These are phyloP conservation scores for Charaxes varanes DNA, from an alignment of 1,140 invertebrate species.

Conservation along the genomic window DNA sequence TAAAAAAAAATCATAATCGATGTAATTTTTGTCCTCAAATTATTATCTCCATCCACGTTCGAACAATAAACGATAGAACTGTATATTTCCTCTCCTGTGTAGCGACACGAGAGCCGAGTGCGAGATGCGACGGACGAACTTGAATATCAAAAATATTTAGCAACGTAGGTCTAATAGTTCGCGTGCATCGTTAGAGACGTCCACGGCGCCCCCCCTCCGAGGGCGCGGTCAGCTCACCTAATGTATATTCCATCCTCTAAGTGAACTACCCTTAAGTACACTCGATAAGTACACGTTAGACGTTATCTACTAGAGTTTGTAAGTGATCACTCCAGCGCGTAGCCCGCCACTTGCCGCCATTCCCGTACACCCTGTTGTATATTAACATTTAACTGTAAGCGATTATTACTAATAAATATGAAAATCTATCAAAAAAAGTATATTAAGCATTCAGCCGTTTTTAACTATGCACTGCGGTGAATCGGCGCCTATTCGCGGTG, in stretches of 20 bases:
- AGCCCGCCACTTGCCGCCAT: constrained; percentile 57
- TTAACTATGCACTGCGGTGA: constrained; percentile 41
- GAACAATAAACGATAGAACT: constrained; percentile 61
- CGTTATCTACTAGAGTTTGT: constrained; percentile 58
- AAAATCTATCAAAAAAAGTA: constrained; percentile 36
- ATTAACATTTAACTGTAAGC: constrained; percentile 49
- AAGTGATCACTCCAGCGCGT: constrained; percentile 42
- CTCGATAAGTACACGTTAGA: constrained; percentile 56
- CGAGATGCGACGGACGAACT: constrained; percentile 18
- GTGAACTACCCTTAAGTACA: constrained; percentile 59
- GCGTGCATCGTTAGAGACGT: constrained; percentile 31
- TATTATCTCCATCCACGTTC: constrained; percentile 65
- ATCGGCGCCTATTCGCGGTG: constrained; percentile 37
- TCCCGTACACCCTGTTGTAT: constrained; percentile 56
- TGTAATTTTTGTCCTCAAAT: constrained; percentile 49
- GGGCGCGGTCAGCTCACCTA: constrained; percentile 53
- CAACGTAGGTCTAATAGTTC: constrained; percentile 27
- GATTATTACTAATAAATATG: constrained; percentile 19
- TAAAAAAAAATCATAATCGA: constrained; percentile 36
- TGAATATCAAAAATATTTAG: constrained; percentile 39
- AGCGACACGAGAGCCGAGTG: constrained; percentile 22
- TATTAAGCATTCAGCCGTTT: constrained; percentile 33
- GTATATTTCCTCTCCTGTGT: constrained; percentile 36
- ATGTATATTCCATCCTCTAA: constrained; percentile 72
- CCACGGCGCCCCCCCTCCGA: constrained; percentile 24